phyloP scores from a whole-genome alignment of 1,140 invertebrate species.

The Eciton burchellii region DNA sequence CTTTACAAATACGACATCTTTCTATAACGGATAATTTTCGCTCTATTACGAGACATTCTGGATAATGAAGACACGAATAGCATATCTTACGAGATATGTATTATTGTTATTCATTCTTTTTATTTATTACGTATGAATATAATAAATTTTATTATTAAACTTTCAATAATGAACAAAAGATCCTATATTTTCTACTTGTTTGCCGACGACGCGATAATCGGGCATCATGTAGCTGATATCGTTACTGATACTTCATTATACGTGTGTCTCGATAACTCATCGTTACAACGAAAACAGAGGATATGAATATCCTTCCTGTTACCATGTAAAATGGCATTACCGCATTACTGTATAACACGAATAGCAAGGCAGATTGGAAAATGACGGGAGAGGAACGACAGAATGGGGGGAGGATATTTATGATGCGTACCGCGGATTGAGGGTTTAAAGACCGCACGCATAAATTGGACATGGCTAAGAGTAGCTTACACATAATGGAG shows the following conservation, averaged over 20 bases:
- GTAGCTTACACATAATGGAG: constrained; percentile 48
- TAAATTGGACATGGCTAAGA: constrained; percentile 54
- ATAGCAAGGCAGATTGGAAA: constrained; percentile 54
- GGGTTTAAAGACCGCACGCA: constrained; percentile 43
- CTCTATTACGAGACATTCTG: neutral
- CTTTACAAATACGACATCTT: neutral
- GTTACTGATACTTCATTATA: constrained; percentile 5
- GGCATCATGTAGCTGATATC: neutral
- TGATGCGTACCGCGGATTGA: constrained; percentile 31
- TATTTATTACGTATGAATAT: too few species aligned
- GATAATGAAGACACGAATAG: neutral
- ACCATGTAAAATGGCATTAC: constrained; percentile 48
- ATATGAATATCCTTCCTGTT: constrained; percentile 28
- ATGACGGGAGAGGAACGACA: constrained; percentile 33
- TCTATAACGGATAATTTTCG: neutral
- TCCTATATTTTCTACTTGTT: neutral
- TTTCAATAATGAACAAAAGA: too few species aligned
- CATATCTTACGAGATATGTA: neutral
- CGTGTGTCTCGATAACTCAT: neutral
- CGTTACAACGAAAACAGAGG: constrained; percentile 24
- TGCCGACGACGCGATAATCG: neutral
- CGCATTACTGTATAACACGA: constrained; percentile 43
- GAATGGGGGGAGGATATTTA: constrained; percentile 37
- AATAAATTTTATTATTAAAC: too few species aligned
- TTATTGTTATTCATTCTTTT: too few species aligned